Conservation (phyloP, 2,797 vertebrate species). For the Semaprochilodus insignis region DNA sequence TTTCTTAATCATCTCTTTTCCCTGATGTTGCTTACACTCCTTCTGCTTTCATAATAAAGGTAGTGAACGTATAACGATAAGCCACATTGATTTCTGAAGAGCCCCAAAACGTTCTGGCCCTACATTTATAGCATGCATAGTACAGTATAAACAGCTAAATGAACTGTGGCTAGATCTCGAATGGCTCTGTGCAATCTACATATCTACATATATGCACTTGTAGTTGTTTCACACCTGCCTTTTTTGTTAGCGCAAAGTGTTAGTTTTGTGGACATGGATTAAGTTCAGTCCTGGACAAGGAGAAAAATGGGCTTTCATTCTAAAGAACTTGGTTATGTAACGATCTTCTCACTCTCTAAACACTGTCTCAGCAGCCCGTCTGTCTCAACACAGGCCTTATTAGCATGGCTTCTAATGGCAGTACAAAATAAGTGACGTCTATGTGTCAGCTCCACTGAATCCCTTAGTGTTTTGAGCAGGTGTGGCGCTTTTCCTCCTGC, state of each 20-base stretch:
- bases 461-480: conserved; percentile 35
- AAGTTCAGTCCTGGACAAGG: too few relatives aligned
- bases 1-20: conserved; percentile 4
- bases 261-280: too few relatives aligned
- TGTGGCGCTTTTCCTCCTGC: conserved; percentile 19
- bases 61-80: too few relatives aligned
- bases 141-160: too few relatives aligned
- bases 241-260: too few relatives aligned
- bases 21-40: not conserved
- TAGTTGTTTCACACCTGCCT: too few relatives aligned
- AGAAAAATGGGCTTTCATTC: not conserved
- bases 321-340: conserved; percentile 4
- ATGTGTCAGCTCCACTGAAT: not conserved
- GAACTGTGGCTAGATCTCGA: too few relatives aligned
- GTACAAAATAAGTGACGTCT: not conserved
- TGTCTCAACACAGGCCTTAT: not conserved
- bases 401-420: not conserved
- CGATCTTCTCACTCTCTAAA: not conserved
- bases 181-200: too few relatives aligned
- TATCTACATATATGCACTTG: too few relatives aligned
- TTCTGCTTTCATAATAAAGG: too few relatives aligned
- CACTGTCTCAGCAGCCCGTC: not conserved
- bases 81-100: not conserved
- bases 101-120: too few relatives aligned
- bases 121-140: too few relatives aligned